Conservation (phyloP, 2,797 vertebrate species). For the Danio kyathit region DNA sequence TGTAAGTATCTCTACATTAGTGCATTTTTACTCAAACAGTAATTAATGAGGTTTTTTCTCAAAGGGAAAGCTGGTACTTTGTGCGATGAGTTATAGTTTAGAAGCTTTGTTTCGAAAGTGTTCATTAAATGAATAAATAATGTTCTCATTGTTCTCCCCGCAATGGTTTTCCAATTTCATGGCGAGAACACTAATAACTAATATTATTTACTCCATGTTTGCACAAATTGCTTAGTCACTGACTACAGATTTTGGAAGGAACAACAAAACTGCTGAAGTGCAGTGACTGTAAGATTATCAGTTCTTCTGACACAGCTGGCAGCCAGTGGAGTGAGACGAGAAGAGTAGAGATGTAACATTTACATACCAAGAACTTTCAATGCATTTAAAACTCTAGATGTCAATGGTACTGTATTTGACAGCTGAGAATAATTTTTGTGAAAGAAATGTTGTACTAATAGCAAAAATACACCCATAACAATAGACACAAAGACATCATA, state of each 20-base stretch:
- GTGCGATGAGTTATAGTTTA: not conserved
- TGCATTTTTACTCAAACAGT: conserved; percentile 1
- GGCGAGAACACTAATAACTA: not conserved
- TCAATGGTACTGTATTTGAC: not conserved
- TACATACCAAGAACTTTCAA: not conserved
- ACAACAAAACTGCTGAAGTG: not conserved
- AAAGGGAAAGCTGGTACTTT: not conserved
- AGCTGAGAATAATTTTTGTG: not conserved
- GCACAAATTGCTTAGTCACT: conserved; percentile 7
- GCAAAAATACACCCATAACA: too few relatives aligned
- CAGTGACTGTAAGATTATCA: not conserved
- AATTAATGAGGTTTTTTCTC: not conserved
- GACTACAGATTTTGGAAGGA: not conserved
- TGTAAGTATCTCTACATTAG: not conserved
- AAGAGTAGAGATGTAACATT: not conserved
- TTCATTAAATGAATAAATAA: not conserved
- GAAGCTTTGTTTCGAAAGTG: not conserved
- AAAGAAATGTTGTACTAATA: too few relatives aligned
- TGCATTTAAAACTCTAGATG: not conserved
- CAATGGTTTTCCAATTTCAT: not conserved
- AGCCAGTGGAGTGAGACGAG: not conserved
- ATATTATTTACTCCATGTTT: not conserved
- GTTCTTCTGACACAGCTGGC: not conserved
- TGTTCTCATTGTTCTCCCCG: not conserved
- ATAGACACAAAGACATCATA: too few relatives aligned